Base-by-base conservation (phyloP, 2,888 invertebrate genomes). In the Andrena marginata region DNA sequence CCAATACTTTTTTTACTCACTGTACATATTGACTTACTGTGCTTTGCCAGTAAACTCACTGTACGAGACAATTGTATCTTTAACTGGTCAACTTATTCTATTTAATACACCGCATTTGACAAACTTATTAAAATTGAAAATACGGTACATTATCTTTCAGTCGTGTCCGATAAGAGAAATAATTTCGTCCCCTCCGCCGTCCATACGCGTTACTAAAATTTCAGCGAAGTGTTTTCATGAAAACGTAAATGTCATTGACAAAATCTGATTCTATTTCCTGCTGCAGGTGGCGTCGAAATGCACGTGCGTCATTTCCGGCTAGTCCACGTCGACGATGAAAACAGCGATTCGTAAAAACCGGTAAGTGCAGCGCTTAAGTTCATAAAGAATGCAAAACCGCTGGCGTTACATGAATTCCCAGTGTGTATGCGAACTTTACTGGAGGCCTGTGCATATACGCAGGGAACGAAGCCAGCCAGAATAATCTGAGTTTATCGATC, bases 401-500 rank as follows among this genome's bases (percentile, higher is more conserved):
- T 16, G 35, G 62, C 42, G 60, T 49, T 35, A 60, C 72, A 26
- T 33, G 70, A 81, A 67, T 74, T 77, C 48, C 31, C 23, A 2
- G 59, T 59, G 31, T 65, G 59, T 56, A 31, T 42, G 62, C 49
- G 77, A 80, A 82, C 65, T 78, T 80, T 62, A 51, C 60, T 26
- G 69, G 64, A 56, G 63, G 33, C n/a, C 51, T 59, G 62, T 62
- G 73, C 75, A 71, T 67, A 67, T 29, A 62, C 77, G 80, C 77
- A 62, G 64, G 51, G 60, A 70, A 68, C 71, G 78, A 82, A 80
- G 87, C 78, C 80, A 82, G 85, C 80, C 87, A 80, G 84, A 85
- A 87, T 89, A 90, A 89, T 90, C 86, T 83, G 82, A 71, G 82
- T 77, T 87, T 90, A 90, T 90, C 89, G 89, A 90, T 90, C 90